Conservation (phyloP, 2,113 vertebrate genomes). For the Paramisgurnus dabryanus region DNA sequence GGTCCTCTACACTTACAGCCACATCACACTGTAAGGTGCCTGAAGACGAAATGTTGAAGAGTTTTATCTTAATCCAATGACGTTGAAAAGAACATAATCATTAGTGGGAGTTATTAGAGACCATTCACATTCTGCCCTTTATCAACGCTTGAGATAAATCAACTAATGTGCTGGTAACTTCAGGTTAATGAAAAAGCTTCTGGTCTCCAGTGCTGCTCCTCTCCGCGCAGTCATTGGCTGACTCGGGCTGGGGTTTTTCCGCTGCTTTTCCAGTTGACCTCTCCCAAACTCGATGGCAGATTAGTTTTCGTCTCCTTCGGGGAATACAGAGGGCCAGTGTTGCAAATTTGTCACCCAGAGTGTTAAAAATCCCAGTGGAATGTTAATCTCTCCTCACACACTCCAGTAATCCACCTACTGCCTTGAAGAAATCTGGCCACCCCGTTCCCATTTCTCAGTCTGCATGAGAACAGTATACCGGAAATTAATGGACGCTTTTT, state of each 20-base stretch:
- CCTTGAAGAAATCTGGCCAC: constrained; percentile 49
- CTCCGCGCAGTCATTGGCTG: constrained; percentile 26
- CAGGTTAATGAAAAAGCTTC: constrained; percentile 22
- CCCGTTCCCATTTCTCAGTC: constrained; percentile 30
- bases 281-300: constrained; percentile 64
- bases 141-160: constrained; percentile 18
- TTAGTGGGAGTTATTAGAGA: constrained; percentile 27
- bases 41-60: neutral
- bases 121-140: constrained; percentile 18
- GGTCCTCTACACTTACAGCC: neutral
- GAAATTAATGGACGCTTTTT: neutral
- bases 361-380: constrained; percentile 84
- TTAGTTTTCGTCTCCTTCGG: constrained; percentile 63
- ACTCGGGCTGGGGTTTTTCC: constrained; percentile 53
- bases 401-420: constrained; percentile 57
- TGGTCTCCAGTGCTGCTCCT: constrained; percentile 28
- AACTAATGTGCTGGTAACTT: constrained; percentile 12
- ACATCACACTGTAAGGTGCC: neutral
- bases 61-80: constrained; percentile 35
- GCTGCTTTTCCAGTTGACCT: constrained; percentile 74
- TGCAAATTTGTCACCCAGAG: constrained; percentile 81
- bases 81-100: constrained; percentile 27
- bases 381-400: constrained; percentile 75
- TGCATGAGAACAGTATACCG: neutral
- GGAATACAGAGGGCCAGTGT: constrained; percentile 72